Conservation (phyloP, 1,140 invertebrate genomes). For the Lepidurus apus region DNA sequence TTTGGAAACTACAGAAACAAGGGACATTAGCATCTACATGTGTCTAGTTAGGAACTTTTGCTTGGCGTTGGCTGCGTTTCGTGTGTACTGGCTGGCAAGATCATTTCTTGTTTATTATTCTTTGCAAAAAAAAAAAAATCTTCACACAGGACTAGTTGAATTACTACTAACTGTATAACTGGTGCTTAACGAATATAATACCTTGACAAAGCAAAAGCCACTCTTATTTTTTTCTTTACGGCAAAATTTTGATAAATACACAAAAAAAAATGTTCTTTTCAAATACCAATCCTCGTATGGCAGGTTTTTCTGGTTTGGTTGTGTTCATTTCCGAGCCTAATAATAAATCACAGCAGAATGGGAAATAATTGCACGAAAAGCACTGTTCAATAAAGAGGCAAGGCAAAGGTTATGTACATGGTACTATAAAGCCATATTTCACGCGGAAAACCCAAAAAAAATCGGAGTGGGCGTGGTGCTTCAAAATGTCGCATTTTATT, state of each 20-base stretch:
- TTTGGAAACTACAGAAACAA: not conserved
- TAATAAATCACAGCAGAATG: not conserved
- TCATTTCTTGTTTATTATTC: not conserved
- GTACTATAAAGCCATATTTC: not conserved
- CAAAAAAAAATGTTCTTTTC: not conserved
- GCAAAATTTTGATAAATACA: not conserved
- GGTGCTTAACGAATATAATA: not conserved
- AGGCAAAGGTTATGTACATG: conserved; percentile 19
- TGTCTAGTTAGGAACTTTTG: conserved; percentile 19
- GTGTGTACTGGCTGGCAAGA: not conserved
- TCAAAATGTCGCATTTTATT: not conserved
- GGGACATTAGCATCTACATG: not conserved
- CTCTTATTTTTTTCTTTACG: not conserved
- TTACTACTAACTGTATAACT: not conserved
- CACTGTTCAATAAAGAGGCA: not conserved
- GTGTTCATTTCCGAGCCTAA: not conserved
- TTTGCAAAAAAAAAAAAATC: too few species aligned
- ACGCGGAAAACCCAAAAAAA: not conserved
- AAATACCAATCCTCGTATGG: not conserved
- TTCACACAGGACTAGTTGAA: not conserved
- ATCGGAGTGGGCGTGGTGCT: not conserved
- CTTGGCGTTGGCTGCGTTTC: conserved; percentile 4
- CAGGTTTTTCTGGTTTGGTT: not conserved
- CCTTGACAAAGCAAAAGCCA: not conserved
- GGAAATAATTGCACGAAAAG: conserved; percentile 10